These are phyloP conservation scores for Zygogramma bicolorata DNA, from an alignment of 2,888 invertebrate species.

Conservation along the genomic window DNA sequence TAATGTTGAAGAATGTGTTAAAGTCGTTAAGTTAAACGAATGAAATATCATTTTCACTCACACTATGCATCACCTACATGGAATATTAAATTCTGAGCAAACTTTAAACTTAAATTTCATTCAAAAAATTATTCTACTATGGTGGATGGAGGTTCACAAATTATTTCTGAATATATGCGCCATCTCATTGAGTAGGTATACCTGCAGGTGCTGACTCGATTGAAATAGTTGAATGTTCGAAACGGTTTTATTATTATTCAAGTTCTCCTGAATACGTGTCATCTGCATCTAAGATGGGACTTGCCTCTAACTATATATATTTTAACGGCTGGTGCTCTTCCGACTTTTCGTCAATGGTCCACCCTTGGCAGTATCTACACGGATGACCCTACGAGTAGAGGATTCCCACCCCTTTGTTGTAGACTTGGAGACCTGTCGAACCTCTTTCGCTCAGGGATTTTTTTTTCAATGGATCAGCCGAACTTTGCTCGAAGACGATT, in stretches of 20 bases:
- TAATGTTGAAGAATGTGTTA: not conserved
- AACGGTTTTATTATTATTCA: slow-evolving; percentile 32
- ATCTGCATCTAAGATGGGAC: slow-evolving; percentile 35
- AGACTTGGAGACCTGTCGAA: too few species aligned
- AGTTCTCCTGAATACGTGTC: slow-evolving; percentile 28
- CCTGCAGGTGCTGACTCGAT: not conserved
- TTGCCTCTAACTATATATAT: too few species aligned
- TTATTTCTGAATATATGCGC: slow-evolving; percentile 2
- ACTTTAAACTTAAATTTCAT: slow-evolving; percentile 16
- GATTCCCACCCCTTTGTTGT: too few species aligned
- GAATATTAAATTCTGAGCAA: slow-evolving; percentile 8
- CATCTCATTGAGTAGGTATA: not conserved
- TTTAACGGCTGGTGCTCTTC: too few species aligned
- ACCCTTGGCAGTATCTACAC: too few species aligned
- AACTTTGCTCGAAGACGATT: too few species aligned
- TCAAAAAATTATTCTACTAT: not conserved
- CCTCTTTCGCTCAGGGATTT: too few species aligned
- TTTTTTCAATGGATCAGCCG: too few species aligned
- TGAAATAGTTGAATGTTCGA: slow-evolving; percentile 21
- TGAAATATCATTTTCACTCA: not conserved
- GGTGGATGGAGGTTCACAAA: not conserved
- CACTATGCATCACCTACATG: not conserved
- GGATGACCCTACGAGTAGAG: too few species aligned
- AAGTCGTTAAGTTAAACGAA: not conserved
- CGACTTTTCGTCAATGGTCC: too few species aligned